phyloP scores from a whole-genome alignment of 1,140 invertebrate species.

The Stegodyphus mimosarum region DNA sequence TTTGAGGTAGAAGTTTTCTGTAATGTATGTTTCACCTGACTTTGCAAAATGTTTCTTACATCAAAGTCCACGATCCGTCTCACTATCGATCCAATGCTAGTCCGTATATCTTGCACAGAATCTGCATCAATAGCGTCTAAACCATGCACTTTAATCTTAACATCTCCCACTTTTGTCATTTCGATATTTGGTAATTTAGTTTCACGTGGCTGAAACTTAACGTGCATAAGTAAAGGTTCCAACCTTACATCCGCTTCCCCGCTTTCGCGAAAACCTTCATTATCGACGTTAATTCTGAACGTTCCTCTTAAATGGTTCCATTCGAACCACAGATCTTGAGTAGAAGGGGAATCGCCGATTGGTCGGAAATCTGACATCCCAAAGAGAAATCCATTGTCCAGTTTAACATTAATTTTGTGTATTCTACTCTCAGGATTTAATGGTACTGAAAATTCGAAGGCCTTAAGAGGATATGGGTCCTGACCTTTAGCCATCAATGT shows the following conservation, averaged over 20 bases:
- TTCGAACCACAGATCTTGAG: too few species aligned
- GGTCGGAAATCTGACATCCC: too few species aligned
- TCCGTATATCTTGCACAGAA: too few species aligned
- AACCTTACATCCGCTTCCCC: not conserved
- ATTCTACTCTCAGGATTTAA: not conserved
- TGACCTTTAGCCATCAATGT: not conserved
- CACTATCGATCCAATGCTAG: not conserved
- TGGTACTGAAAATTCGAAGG: conserved; percentile 1
- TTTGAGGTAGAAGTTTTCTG: too few species aligned
- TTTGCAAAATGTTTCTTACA: not conserved
- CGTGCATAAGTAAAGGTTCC: conserved; percentile 17
- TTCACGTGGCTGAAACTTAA: not conserved
- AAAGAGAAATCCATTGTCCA: too few species aligned
- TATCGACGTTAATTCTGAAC: too few species aligned
- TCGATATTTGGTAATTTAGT: conserved; percentile 6
- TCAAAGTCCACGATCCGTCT: not conserved
- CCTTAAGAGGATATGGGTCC: not conserved
- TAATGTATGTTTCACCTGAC: not conserved
- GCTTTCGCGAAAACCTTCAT: too few species aligned
- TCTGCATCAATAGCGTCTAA: not conserved
- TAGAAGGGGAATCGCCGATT: too few species aligned
- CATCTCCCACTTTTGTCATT: conserved; percentile 9
- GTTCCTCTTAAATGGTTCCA: too few species aligned
- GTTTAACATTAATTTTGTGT: too few species aligned
- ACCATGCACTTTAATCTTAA: not conserved